Evolutionary conservation across 2,888 invertebrate genomes (phyloP), one percentile per base, ranked within the genome.

Genomic region (Macrophya annulata): DNA sequence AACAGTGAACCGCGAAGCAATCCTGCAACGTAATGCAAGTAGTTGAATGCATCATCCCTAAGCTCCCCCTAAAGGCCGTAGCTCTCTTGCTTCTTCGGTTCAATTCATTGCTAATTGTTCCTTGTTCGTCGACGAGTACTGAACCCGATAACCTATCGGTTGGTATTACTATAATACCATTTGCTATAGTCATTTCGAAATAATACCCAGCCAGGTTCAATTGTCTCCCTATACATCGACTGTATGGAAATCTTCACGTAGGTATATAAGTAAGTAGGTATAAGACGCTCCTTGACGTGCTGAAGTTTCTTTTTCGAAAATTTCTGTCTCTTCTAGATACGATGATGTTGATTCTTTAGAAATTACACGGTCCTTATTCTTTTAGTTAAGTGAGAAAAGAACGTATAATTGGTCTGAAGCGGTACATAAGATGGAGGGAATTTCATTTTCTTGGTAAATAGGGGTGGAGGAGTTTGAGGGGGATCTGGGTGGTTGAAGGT

Each of bases 81-180:
- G 9, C 31, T 74, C 45, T 74, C 72, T 43, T n/a, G 72, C n/a
- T 45, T 43, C 72, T 45, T 45, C 21, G 45, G 72, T 45, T 74
- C 72, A 45, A 74, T 74, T 45, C 45, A 74, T 74, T 74, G 45
- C 72, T 74, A 74, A 74, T 74, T 74, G 72, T 74, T 74, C 43
- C 45, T 74, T 25, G 72, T 74, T 45, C 45, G n/a, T 74, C 21
- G 10, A 74, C 68, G 68, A 25, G 62, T 68, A 68, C 68, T 37
- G 17, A 77, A 17, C 17, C 51, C 37, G 77, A 31, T 77, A 55
- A 37, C 55, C 37, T 55, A 51, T 31, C 17, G 4, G 25, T 37
- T 31, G 31, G 37, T 9, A 31, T 77, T 55, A 31, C 51, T 17
- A 77, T 17, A 77, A 51, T 77, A 51, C 10, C 48, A 68, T 17